phyloP scores from a whole-genome alignment of 2,797 vertebrate genomes.

The Epinephelus coioides region DNA sequence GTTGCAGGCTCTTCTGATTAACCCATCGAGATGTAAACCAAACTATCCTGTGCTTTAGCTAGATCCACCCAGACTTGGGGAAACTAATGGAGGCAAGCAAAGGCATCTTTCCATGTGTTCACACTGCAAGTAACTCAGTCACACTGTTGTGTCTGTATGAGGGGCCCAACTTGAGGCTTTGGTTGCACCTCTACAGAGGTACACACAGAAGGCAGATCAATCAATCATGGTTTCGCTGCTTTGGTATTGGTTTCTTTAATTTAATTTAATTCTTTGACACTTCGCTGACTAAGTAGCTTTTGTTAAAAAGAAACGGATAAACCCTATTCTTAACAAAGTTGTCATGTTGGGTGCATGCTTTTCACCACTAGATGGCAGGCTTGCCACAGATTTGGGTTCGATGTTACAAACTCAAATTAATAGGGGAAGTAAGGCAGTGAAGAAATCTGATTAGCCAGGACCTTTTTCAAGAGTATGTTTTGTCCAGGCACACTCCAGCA shows the following conservation, averaged over 20 bases:
- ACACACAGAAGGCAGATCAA: no score
- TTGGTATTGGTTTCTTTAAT: neutral
- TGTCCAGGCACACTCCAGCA: accelerated
- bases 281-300: neutral
- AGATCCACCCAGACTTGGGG: neutral
- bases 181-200: neutral
- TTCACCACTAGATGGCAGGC: slow-evolving; percentile 6
- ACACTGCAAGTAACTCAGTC: slow-evolving; percentile 2
- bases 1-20: slow-evolving; percentile 10
- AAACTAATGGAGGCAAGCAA: slow-evolving; percentile 2
- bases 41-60: slow-evolving; percentile 10
- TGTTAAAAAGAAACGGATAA: slow-evolving; percentile 1
- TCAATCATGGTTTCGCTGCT: neutral
- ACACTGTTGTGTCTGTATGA: neutral
- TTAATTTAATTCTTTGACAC: neutral
- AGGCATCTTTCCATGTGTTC: neutral
- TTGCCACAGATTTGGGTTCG: neutral
- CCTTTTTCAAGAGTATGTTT: neutral
- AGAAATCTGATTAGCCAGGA: neutral
- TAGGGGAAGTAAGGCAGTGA: neutral
- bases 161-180: neutral
- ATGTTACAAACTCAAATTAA: neutral
- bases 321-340: neutral
- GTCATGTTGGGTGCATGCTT: neutral
- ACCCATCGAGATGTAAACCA: slow-evolving; percentile 4